Base-by-base conservation (phyloP, 2,797 vertebrate species). In the Sciaenops ocellatus region DNA sequence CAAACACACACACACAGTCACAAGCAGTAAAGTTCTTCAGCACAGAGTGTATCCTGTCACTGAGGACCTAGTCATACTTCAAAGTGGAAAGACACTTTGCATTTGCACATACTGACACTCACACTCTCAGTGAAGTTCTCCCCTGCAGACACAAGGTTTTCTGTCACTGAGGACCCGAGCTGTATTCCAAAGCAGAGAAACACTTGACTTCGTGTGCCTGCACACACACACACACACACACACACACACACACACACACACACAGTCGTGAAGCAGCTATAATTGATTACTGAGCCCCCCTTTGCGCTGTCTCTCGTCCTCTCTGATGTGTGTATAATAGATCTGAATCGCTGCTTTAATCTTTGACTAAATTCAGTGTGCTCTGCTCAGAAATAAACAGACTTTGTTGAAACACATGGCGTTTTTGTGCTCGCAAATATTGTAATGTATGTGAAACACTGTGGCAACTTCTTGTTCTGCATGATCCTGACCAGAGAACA, bases 271-370 rank as follows among this genome's bases (percentile, higher is more conserved):
- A 76, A 60, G 59, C 73, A 38, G 73, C 69, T 66, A 16, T 68
- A 78, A 83, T 34, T 50, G 71, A 83, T 79, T 48, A 64, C 30
- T 0, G 1, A 56, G 44, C 52, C 24, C 54, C 42, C 46, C 50
- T 63, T 55, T 68, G 51, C 54, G 73, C 30, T 3, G 15, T 47
- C 24, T 50, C 3, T 44, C 20, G 26, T 61, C 69, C 64, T 52
- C 70, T 82, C 69, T 73, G 62, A 56, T 82, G 54, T 76, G 67
- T 57, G 11, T 34, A 28, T 74, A 61, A 73, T 52, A 64, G 69
- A 87, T 83, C 70, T 66, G 64, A 72, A 78, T 62, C 59, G 7
- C 24, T n/a, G 28, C 57, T 83, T 85, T 73, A 65, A 78, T 83
- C 74, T 79, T 17, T 55, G n/a, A 51, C 44, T 79, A 15, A 57